Evolutionary conservation across 2,888 invertebrate species (phyloP).

Genomic region (Ligdia adustata): DNA sequence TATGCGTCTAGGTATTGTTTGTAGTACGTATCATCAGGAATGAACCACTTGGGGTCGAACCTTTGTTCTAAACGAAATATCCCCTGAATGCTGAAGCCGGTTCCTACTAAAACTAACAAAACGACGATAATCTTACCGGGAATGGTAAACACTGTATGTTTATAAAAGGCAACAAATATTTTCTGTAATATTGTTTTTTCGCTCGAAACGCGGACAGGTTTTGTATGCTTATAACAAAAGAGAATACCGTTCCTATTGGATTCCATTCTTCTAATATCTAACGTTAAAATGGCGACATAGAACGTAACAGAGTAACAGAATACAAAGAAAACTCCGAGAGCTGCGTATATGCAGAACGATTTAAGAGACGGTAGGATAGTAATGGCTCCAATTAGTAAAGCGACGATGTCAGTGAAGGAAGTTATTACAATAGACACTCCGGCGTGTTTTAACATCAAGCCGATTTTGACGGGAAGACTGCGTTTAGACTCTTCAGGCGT

Average conservation of each 20-base stretch:
- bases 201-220: constrained; percentile 76
- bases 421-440: constrained; percentile 94
- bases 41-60: constrained; percentile 92
- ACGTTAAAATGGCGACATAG: constrained; percentile 89
- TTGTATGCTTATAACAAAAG: constrained; percentile 86
- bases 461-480: constrained; percentile 86
- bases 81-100: constrained; percentile 86
- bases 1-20: constrained; percentile 84
- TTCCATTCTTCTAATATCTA: constrained; percentile 87
- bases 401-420: constrained; percentile 91
- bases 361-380: constrained; percentile 92
- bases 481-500: constrained; percentile 76
- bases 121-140: constrained; percentile 87
- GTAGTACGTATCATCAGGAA: constrained; percentile 88
- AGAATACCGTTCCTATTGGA: constrained; percentile 86
- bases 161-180: constrained; percentile 84
- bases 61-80: constrained; percentile 88
- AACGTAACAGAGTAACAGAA: constrained; percentile 91
- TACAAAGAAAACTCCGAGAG: constrained; percentile 89
- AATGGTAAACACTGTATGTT: constrained; percentile 85
- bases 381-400: constrained; percentile 90
- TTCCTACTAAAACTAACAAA: constrained; percentile 82
- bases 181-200: constrained; percentile 84
- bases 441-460: constrained; percentile 89
- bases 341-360: constrained; percentile 93